Percentiles rank a stretch among this genome's conserved stretches.
These are phyloP conservation scores for Mesorhabditis spiculigera DNA, from an alignment of 2,888 invertebrate genomes.

Conservation along the genomic window DNA sequence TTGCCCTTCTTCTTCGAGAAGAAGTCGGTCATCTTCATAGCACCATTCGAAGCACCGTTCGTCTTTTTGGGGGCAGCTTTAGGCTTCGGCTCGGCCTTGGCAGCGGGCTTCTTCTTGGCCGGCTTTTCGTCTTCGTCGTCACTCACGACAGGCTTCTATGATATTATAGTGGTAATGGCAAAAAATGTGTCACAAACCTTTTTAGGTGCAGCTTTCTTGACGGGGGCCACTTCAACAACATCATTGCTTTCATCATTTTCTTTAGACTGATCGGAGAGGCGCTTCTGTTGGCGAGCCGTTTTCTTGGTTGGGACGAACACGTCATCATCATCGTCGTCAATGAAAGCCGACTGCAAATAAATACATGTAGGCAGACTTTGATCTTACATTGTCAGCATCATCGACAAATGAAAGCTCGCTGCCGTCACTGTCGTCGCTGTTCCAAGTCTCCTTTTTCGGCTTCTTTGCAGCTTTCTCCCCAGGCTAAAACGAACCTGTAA, in stretches of 20 bases:
- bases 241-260: constrained; percentile 17
- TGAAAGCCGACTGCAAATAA: not conserved
- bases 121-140: constrained; percentile 15
- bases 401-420: not conserved
- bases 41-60: constrained; percentile 8
- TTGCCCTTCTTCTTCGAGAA: constrained; percentile 14
- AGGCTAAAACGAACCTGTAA: not conserved
- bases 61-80: constrained; percentile 9
- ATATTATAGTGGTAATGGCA: not conserved
- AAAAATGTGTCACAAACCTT: not conserved
- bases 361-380: not conserved
- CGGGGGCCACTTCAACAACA: constrained; percentile 3
- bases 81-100: constrained; percentile 16
- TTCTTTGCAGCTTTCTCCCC: not conserved
- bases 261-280: constrained; percentile 20
- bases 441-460: not conserved
- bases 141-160: not conserved
- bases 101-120: constrained; percentile 14
- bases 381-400: not conserved
- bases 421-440: constrained; percentile 2
- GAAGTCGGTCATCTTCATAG: constrained; percentile 16
- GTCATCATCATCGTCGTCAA: constrained; percentile 13
- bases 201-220: constrained; percentile 10
- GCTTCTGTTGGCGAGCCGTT: constrained; percentile 9
- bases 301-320: constrained; percentile 8